Evolutionary conservation across 2,888 invertebrate species (phyloP).

Genomic region (Rhyacophila evoluta): DNA sequence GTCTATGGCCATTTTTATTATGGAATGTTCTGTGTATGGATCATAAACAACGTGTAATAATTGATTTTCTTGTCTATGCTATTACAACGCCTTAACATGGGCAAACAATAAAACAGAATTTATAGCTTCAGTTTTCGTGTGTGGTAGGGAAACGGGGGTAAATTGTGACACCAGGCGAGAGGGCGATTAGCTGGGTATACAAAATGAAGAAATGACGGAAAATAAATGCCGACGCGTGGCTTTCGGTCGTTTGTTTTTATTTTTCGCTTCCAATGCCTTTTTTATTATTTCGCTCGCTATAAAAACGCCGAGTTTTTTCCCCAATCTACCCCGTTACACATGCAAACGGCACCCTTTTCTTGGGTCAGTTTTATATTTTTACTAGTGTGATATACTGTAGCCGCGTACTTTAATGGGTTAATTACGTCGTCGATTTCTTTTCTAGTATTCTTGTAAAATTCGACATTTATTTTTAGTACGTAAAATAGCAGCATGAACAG

Average conservation of each 20-base stretch:
- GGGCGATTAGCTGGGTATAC: neutral
- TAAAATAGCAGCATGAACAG: too few relatives aligned
- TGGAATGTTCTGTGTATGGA: too few relatives aligned
- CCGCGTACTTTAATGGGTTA: neutral
- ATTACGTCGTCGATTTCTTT: neutral
- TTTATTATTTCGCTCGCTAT: neutral
- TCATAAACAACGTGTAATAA: too few relatives aligned
- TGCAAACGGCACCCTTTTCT: neutral
- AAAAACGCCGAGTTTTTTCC: neutral
- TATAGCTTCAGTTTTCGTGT: neutral
- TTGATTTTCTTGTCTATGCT: too few relatives aligned
- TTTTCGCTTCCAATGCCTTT: neutral
- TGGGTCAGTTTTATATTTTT: neutral
- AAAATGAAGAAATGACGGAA: neutral
- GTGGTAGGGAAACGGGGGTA: neutral
- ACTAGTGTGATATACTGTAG: too few relatives aligned
- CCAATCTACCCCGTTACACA: neutral
- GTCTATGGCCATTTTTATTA: too few relatives aligned
- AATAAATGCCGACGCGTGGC: neutral
- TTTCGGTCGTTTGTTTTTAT: neutral
- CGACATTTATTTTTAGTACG: too few relatives aligned
- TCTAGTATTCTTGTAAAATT: neutral
- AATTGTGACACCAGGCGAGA: neutral
- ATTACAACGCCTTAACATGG: too few relatives aligned
- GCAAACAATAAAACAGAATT: neutral